phyloP scores from a whole-genome alignment of 92 coral and sea anemone species.

The Zoanthus solanderi region DNA sequence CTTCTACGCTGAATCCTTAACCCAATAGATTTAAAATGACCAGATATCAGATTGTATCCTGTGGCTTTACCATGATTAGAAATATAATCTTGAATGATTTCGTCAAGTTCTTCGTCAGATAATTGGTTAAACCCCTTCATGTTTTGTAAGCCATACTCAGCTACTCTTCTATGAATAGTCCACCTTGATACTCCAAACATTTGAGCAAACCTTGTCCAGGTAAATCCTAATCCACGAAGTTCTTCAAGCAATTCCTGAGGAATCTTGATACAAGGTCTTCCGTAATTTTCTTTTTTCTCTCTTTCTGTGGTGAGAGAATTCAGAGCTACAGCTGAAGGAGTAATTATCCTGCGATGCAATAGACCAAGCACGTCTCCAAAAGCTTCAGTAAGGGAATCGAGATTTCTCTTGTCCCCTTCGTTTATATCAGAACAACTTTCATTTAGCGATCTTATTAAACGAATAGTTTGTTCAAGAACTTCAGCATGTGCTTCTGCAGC shows the following conservation, averaged over 20 bases:
- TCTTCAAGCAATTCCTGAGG: conserved; percentile 73
- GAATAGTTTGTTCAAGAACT: conserved; percentile 53
- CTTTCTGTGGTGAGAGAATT: background rate
- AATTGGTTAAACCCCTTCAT: conserved; percentile 61
- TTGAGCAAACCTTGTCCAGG: conserved; percentile 66
- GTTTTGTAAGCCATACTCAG: conserved; percentile 59
- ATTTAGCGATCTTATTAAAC: conserved; percentile 50
- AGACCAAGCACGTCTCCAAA: conserved; percentile 37
- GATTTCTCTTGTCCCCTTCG: conserved; percentile 46
- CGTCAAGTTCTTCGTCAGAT: conserved; percentile 64
- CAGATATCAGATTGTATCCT: conserved; percentile 67
- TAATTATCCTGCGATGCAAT: conserved; percentile 53
- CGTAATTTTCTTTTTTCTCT: conserved; percentile 15
- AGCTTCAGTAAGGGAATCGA: conserved; percentile 46
- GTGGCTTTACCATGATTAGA: conserved; percentile 73
- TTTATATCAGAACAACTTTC: conserved; percentile 30
- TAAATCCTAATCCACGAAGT: conserved; percentile 69
- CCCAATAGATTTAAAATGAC: conserved; percentile 59
- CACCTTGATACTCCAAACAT: conserved; percentile 74
- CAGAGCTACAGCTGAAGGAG: conserved; percentile 54
- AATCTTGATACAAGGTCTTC: conserved; percentile 61
- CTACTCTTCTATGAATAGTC: conserved; percentile 64
- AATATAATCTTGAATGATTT: conserved; percentile 65
- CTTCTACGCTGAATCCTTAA: conserved; percentile 30
- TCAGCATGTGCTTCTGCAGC: conserved; percentile 57